A percentile compares a stretch with the other conserved stretches of the same genome.
These are phyloP conservation scores for Fratercula arctica DNA, from an alignment of 2,797 vertebrate species.

Conservation along the genomic window DNA sequence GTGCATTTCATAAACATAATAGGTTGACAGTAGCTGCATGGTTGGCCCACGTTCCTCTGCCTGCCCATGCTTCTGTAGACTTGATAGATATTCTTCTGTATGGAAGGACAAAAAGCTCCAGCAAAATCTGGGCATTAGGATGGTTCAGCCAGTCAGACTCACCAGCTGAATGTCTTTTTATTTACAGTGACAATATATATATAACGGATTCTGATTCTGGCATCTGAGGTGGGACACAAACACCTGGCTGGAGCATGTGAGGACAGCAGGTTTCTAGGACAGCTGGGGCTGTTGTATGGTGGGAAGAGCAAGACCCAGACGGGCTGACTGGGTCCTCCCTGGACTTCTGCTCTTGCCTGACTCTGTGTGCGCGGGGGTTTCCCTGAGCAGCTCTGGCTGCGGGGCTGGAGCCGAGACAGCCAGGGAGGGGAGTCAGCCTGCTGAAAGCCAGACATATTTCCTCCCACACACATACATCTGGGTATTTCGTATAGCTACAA, in stretches of 20 bases:
- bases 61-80: not conserved
- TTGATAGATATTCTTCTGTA: not conserved
- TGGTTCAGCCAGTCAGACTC: not conserved
- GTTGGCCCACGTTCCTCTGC: not conserved
- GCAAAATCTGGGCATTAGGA: not conserved
- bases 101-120: not conserved
- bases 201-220: not conserved
- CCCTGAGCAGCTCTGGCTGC: not conserved
- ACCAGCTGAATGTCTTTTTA: not conserved
- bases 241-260: not conserved
- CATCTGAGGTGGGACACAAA: not conserved
- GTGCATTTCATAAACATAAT: not conserved
- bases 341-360: not conserved
- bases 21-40: not conserved
- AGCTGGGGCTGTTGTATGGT: not conserved
- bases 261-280: not conserved
- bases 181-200: not conserved
- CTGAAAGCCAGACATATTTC: not conserved
- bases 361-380: not conserved
- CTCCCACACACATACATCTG: rapidly evolving
- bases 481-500: not conserved
- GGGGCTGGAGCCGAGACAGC: not conserved
- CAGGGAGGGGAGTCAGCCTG: not conserved
- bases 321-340: rapidly evolving
- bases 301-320: not conserved